Percentiles rank a stretch among this genome's conserved stretches.
Evolutionary conservation across 2,113 vertebrate genomes (phyloP).

Genomic region (Isichthys henryi): DNA sequence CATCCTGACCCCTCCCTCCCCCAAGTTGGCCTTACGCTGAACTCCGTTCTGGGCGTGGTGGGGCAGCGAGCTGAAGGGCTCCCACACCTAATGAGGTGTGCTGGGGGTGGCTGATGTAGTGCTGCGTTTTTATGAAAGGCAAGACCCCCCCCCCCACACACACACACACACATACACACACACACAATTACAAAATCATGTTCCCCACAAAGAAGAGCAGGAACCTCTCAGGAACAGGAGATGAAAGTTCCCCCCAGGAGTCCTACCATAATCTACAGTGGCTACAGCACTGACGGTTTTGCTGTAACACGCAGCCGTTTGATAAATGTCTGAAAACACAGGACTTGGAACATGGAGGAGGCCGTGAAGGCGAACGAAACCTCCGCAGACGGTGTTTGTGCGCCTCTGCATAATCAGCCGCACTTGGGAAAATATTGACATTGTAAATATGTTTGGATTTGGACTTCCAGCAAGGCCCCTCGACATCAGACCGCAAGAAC

Average conservation of each 20-base stretch:
- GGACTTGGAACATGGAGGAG: not conserved
- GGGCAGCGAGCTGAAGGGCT: not conserved
- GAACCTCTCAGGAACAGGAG: not conserved
- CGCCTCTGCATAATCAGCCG: not conserved
- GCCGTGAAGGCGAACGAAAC: not conserved
- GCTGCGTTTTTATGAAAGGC: constrained; percentile 39
- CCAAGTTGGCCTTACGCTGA: not conserved
- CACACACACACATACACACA: not conserved
- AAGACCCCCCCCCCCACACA: not conserved
- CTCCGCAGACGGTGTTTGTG: not conserved
- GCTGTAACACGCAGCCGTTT: not conserved
- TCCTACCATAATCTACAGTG: not conserved
- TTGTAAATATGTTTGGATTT: constrained; percentile 5
- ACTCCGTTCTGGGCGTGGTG: not conserved
- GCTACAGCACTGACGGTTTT: not conserved
- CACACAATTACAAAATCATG: not conserved
- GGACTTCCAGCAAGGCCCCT: not conserved
- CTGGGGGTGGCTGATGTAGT: constrained; percentile 29
- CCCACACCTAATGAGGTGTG: constrained; percentile 10
- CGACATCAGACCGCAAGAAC: not conserved
- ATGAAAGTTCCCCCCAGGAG: not conserved
- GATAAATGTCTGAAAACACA: constrained; percentile 5
- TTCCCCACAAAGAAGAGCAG: not conserved
- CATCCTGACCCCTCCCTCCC: not conserved
- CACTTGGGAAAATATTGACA: constrained; percentile 16